Evolutionary conservation across 2,888 invertebrate species (phyloP), one percentile per base, ranked within the genome.

Genomic region (Melinopterus prodromus): DNA sequence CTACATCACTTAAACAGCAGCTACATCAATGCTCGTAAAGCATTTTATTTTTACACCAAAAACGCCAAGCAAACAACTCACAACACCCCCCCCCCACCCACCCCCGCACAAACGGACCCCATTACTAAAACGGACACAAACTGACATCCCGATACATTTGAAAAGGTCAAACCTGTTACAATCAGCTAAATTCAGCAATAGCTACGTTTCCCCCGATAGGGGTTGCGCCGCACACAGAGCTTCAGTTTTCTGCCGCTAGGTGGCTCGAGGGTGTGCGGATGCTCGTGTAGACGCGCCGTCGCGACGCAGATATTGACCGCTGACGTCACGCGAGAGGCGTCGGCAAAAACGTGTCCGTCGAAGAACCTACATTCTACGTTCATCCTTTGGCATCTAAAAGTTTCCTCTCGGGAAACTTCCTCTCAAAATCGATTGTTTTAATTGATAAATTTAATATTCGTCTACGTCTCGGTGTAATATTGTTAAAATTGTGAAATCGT

Each of bases 251-350:
- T n/a, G 35, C n/a, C 36, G 74, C 36, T 71, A 36, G 74, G 74
- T 36, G 35, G 16, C 37, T 16, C 74, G 74, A 15, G 35, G 37
- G 36, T 74, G 74, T 36, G 37, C 26, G 26, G 26, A 26, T 26
- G 26, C 36, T 53, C 35, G 74, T 36, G 71, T 80, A 85, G 87
- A 87, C 87, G 89, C 89, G 89, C 88, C 89, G 89, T 86, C 89
- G 89, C 89, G 89, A 86, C 89, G 87, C 84, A 79, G 80, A 86
- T 89, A 89, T 89, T 89, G 89, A 89, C 85, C 89, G 88, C 82
- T 87, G 86, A 89, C 89, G 89, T 89, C 87, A 87, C 87, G 53
- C 3, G 53, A 12, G 87, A 89, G 89, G 89, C 89, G 89, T 88
- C 88, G 89, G 85, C 88, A 83, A 85, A 84, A 86, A 86, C 86